These are phyloP conservation scores for Sparus aurata DNA, from an alignment of 2,797 vertebrate genomes.

Conservation along the genomic window DNA sequence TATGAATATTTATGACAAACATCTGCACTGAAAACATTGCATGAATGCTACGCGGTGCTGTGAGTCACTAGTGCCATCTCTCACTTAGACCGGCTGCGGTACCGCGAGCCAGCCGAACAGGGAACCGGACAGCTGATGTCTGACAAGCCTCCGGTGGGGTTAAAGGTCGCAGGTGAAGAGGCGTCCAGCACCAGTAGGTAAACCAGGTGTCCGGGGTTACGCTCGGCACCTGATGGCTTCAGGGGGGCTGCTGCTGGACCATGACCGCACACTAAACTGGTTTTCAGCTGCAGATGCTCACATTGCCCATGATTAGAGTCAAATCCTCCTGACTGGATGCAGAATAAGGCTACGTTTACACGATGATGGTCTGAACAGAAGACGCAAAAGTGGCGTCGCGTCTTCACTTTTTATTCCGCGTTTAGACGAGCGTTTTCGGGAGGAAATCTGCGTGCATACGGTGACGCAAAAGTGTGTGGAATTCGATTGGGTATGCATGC, in stretches of 20 bases:
- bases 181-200: conserved; percentile 32
- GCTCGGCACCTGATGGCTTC: conserved; percentile 1
- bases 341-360: too few species aligned
- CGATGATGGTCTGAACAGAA: too few species aligned
- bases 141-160: conserved; percentile 45
- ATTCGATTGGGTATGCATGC: too few species aligned
- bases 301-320: background rate
- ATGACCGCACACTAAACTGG: conserved; percentile 3
- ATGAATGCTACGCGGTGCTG: conserved; percentile 14
- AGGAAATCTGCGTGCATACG: too few species aligned
- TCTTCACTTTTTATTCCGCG: too few species aligned
- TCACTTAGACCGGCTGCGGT: conserved; percentile 22
- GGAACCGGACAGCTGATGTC: conserved; percentile 30
- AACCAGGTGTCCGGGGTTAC: conserved; percentile 56
- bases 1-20: conserved; percentile 84
- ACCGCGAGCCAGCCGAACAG: background rate
- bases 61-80: conserved; percentile 6
- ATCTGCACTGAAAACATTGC: conserved; percentile 72
- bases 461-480: too few species aligned
- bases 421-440: too few species aligned
- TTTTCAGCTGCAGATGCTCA: conserved; percentile 15
- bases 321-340: background rate
- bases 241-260: conserved; percentile 1
- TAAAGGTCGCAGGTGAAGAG: conserved; percentile 56
- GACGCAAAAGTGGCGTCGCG: too few species aligned